Evolutionary conservation across 2,888 invertebrate genomes (phyloP).

Genomic region (Leptopilina myrica): DNA sequence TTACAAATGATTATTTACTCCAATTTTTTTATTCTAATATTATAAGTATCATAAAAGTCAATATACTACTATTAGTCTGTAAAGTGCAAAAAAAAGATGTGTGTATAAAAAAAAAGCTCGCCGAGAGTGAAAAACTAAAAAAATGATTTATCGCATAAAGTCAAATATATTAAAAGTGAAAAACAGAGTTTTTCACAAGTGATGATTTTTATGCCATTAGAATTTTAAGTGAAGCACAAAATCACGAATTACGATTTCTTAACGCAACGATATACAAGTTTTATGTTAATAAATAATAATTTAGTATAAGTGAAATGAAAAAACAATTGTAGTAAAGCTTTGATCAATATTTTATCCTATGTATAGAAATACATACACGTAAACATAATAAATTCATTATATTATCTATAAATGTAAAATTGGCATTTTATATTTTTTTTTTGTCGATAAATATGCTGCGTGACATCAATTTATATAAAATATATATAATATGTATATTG

Average conservation of each 20-base stretch:
- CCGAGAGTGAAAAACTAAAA: no score
- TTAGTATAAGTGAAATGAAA: neutral
- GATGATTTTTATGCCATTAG: neutral
- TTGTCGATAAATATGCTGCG: neutral
- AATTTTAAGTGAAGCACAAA: neutral
- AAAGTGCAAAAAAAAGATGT: no score
- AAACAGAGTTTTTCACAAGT: conserved; percentile 6
- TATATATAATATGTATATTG: conserved; percentile 4
- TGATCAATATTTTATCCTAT: neutral
- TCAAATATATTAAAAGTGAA: neutral
- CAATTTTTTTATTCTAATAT: no score
- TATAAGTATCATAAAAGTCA: no score
- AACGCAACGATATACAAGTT: no score
- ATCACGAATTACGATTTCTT: neutral
- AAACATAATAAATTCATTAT: neutral
- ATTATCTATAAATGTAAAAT: neutral
- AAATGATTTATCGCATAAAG: neutral
- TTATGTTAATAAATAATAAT: neutral
- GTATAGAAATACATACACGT: neutral
- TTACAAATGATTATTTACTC: no score
- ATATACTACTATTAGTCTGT: no score
- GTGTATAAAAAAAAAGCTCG: no score
- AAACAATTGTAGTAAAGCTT: neutral
- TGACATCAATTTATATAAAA: conserved; percentile 12
- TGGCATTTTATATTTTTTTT: neutral